Percentiles rank a stretch among this genome's conserved stretches.
These are phyloP conservation scores for Aurelia sp. DNA, from an alignment of 30 jellyfish, hydroid and myxozoan species.

Conservation along the genomic window DNA sequence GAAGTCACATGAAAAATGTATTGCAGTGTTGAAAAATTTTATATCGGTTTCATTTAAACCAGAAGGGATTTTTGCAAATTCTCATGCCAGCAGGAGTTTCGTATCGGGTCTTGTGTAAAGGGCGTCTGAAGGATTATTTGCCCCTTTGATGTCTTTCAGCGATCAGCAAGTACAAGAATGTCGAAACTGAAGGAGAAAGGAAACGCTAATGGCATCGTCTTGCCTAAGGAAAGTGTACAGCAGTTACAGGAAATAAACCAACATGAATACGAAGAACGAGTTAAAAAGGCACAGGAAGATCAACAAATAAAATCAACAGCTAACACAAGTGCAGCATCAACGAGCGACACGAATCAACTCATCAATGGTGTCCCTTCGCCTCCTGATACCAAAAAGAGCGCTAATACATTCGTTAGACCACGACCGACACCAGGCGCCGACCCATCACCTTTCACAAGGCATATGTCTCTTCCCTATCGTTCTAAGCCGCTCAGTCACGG, in stretches of 20 bases:
- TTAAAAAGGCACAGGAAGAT: constrained; percentile 82
- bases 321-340: constrained; percentile 20
- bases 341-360: constrained; percentile 29
- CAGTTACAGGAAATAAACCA: constrained; percentile 89
- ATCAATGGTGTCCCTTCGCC: constrained; percentile 60
- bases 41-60: too few species aligned
- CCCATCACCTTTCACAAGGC: constrained; percentile 88
- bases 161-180: constrained; percentile 86
- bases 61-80: too few species aligned
- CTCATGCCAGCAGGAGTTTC: too few species aligned
- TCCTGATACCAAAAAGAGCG: constrained; percentile 67
- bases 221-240: constrained; percentile 97
- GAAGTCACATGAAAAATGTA: too few species aligned
- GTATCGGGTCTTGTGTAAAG: too few species aligned
- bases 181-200: constrained; percentile 80
- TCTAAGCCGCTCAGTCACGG: constrained; percentile 73
- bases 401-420: constrained; percentile 78
- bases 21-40: too few species aligned
- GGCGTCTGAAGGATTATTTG: too few species aligned
- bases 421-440: constrained; percentile 94
- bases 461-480: constrained; percentile 93
- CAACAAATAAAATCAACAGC: constrained; percentile 55
- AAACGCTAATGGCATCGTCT: constrained; percentile 88
- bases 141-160: constrained; percentile 33
- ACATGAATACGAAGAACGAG: constrained; percentile 84